Evolutionary conservation across 2,113 vertebrate species (phyloP).

Genomic region (Gila orcuttii): DNA sequence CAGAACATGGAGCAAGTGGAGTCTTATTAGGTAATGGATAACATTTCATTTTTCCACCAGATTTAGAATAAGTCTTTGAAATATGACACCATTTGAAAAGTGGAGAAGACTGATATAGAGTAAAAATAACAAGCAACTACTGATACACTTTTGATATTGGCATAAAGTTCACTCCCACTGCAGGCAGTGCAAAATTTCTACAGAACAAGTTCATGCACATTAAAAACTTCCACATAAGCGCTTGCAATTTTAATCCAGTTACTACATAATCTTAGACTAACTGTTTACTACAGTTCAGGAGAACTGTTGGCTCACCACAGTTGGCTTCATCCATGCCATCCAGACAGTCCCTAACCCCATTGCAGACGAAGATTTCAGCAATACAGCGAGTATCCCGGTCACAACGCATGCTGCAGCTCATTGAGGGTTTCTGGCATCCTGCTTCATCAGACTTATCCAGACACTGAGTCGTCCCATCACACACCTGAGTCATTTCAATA

Average conservation of each 20-base stretch:
- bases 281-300: not conserved
- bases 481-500: slow-evolving; percentile 47
- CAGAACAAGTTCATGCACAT: no score
- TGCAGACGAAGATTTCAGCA: slow-evolving; percentile 82
- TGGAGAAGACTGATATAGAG: not conserved
- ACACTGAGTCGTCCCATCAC: slow-evolving; percentile 54
- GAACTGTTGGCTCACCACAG: slow-evolving; percentile 68
- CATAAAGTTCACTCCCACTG: not conserved
- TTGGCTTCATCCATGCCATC: slow-evolving; percentile 81
- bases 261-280: not conserved
- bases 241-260: not conserved
- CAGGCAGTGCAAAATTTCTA: not conserved
- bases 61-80: no score
- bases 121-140: not conserved
- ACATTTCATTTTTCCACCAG: not conserved
- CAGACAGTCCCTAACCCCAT: slow-evolving; percentile 81
- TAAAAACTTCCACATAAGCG: no score
- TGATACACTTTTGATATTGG: not conserved
- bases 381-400: slow-evolving; percentile 79
- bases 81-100: not conserved
- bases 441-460: slow-evolving; percentile 56
- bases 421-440: slow-evolving; percentile 66
- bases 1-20: not conserved
- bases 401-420: slow-evolving; percentile 79
- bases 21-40: not conserved